These are phyloP conservation scores for Natrix natrix DNA, from an alignment of 2,797 vertebrate genomes.

Conservation along the genomic window DNA sequence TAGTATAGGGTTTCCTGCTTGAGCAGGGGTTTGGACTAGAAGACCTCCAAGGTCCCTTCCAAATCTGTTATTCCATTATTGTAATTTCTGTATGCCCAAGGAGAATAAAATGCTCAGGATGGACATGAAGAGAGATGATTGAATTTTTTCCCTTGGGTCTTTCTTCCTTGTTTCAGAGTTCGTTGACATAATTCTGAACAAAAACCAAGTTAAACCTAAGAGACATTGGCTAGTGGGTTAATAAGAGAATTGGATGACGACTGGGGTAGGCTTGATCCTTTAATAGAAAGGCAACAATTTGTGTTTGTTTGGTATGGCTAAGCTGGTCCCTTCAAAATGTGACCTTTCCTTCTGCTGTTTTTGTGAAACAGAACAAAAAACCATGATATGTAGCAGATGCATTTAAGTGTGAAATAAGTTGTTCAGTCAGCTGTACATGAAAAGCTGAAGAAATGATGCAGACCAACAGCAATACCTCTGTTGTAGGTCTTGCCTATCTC, in stretches of 20 bases:
- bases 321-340: not conserved
- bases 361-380: not conserved
- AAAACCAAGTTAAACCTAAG: not conserved
- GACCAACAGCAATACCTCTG: not conserved
- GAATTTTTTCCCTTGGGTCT: too few species aligned
- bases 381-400: not conserved
- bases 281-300: not conserved
- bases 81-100: not conserved
- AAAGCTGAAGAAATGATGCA: not conserved
- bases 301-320: not conserved
- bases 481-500: not conserved
- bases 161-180: not conserved
- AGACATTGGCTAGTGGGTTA: not conserved
- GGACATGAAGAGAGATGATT: too few species aligned
- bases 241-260: not conserved
- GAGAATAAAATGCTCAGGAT: not conserved
- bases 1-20: not conserved
- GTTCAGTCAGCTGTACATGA: not conserved
- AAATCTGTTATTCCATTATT: not conserved
- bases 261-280: not conserved
- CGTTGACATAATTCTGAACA: not conserved
- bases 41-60: not conserved
- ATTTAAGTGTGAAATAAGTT: constrained; percentile 16
- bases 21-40: not conserved
- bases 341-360: not conserved